Evolutionary conservation across 53 echinoderm and acorn worm species (phyloP).

Genomic region (Zoroaster sp.): DNA sequence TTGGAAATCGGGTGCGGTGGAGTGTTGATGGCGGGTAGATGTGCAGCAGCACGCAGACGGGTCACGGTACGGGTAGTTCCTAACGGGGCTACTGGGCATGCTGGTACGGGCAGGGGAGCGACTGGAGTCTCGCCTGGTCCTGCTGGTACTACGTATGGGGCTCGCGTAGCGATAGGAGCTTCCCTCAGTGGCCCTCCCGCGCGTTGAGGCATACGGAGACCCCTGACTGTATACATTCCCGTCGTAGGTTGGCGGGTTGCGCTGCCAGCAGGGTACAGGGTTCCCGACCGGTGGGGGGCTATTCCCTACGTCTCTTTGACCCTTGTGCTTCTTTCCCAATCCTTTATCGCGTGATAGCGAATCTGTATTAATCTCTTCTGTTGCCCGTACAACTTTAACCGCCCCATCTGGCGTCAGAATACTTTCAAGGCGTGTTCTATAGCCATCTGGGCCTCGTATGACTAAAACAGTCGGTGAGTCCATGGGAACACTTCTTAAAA

Average conservation of each 20-base stretch:
- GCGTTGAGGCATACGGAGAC: not conserved
- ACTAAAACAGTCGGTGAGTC: conserved; percentile 93
- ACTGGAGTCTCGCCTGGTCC: conserved; percentile 72
- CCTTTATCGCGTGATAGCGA: conserved; percentile 45
- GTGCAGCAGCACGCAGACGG: conserved; percentile 77
- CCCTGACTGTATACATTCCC: conserved; percentile 58
- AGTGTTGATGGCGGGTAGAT: conserved; percentile 63
- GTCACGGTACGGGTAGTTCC: conserved; percentile 74
- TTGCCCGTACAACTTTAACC: conserved; percentile 79
- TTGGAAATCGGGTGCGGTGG: conserved; percentile 67
- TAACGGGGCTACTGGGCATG: conserved; percentile 85
- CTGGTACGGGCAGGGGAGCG: conserved; percentile 89
- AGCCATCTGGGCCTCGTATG: conserved; percentile 90
- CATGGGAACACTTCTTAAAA: conserved; percentile 93
- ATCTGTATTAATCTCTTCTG: conserved; percentile 63
- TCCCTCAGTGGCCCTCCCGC: conserved; percentile 70
- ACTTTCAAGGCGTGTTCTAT: conserved; percentile 85
- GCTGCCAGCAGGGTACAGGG: conserved; percentile 74
- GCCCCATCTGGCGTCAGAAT: conserved; percentile 83
- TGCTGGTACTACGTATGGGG: conserved; percentile 76
- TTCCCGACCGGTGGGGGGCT: conserved; percentile 69
- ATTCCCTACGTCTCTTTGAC: conserved; percentile 62
- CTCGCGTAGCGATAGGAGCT: conserved; percentile 81
- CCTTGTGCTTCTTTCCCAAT: conserved; percentile 68
- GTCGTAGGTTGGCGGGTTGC: conserved; percentile 69